Conservation (phyloP, 2,888 invertebrate species). For the Erebia epiphron region DNA sequence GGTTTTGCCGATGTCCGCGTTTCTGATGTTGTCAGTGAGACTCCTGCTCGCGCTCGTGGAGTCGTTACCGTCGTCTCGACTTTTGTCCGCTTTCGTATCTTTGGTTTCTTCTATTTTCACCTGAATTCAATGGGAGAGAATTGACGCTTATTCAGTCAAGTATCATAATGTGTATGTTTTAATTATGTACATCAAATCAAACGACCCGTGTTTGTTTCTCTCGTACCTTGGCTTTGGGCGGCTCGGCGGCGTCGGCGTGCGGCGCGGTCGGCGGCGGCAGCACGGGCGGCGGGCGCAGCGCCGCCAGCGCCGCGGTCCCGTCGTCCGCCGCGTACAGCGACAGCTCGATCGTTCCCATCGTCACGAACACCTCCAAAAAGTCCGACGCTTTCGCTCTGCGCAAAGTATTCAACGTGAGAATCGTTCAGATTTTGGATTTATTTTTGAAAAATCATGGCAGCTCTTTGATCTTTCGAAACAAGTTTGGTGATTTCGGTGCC, state of each 20-base stretch:
- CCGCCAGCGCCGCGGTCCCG: constrained; percentile 42
- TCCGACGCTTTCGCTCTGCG: constrained; percentile 51
- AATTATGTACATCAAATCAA: too few species aligned
- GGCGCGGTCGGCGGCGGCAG: neutral
- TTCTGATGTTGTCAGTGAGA: constrained; percentile 47
- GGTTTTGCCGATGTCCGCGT: constrained; percentile 46
- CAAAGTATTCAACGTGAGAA: neutral
- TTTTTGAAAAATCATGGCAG: too few species aligned
- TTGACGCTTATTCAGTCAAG: neutral
- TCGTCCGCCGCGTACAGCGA: constrained; percentile 59
- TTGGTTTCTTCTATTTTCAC: constrained; percentile 33
- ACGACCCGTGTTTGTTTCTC: too few species aligned
- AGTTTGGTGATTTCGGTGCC: too few species aligned
- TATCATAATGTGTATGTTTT: too few species aligned
- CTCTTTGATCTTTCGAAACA: too few species aligned
- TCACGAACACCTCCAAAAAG: constrained; percentile 65
- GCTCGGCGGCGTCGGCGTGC: constrained; percentile 3
- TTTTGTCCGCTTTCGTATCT: constrained; percentile 9
- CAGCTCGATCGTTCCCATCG: constrained; percentile 68
- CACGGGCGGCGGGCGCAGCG: constrained; percentile 45
- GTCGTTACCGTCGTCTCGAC: constrained; percentile 31
- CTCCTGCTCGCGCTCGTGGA: constrained; percentile 43
- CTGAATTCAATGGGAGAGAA: constrained; percentile 12
- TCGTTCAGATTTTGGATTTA: too few species aligned
- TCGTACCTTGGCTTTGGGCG: constrained; percentile 34